These are phyloP conservation scores for Sarcoramphus papa DNA, from an alignment of 2,797 vertebrate species.

Conservation along the genomic window DNA sequence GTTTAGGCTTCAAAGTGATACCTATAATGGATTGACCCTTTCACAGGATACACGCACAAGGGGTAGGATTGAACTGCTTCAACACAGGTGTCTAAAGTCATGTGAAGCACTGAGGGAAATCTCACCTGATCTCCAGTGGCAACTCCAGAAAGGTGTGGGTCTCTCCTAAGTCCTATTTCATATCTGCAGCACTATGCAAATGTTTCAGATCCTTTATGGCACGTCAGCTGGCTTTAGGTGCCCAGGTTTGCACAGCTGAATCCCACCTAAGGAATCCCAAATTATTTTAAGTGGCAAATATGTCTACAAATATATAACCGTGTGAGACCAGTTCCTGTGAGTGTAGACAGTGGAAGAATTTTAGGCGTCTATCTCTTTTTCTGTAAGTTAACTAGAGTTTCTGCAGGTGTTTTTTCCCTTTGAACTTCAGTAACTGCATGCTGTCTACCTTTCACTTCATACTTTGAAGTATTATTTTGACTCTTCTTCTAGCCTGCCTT, in stretches of 20 bases:
- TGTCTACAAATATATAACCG: neutral
- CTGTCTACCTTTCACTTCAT: neutral
- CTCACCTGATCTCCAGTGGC: neutral
- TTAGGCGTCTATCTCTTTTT: neutral
- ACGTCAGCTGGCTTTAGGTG: neutral
- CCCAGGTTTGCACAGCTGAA: neutral
- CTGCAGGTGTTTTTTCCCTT: neutral
- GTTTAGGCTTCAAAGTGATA: neutral
- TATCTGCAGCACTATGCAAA: neutral
- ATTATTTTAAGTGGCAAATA: neutral
- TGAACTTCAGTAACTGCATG: neutral
- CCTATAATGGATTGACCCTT: fast-evolving
- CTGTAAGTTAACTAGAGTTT: neutral
- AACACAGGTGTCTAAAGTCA: neutral
- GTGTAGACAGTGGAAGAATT: neutral
- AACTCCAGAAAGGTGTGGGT: neutral
- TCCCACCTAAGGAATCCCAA: neutral
- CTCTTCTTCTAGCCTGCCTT: neutral
- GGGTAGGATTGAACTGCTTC: neutral
- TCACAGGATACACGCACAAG: neutral
- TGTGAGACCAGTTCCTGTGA: neutral
- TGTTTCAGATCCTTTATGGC: neutral
- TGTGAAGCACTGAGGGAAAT: neutral
- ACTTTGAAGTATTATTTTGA: neutral
- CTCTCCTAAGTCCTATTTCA: no score